Percentiles rank a stretch among this genome's conserved stretches.
These are phyloP conservation scores for Hemibagrus wyckioides DNA, from an alignment of 2,113 vertebrate genomes.

Conservation along the genomic window DNA sequence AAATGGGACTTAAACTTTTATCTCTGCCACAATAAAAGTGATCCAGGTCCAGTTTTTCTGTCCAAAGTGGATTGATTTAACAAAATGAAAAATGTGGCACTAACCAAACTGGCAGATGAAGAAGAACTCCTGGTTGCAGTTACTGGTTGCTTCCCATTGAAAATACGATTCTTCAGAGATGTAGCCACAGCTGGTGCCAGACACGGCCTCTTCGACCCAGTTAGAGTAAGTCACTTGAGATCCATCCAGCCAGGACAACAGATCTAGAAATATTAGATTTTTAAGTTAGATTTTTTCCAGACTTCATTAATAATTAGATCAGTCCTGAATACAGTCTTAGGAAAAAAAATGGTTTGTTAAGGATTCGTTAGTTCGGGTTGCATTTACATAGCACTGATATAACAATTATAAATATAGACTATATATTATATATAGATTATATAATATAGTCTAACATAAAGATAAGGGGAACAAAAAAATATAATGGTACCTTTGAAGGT, in stretches of 20 bases:
- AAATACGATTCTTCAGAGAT: slow-evolving; percentile 77
- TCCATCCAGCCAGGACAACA: slow-evolving; percentile 83
- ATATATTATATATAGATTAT: too few relatives aligned
- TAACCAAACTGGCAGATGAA: slow-evolving; percentile 92
- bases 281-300: neutral
- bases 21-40: neutral
- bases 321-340: neutral
- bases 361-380: neutral
- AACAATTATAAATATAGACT: neutral
- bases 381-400: neutral
- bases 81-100: neutral
- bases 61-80: neutral
- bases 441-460: neutral
- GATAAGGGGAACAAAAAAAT: too few relatives aligned
- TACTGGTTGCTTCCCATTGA: slow-evolving; percentile 78
- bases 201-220: slow-evolving; percentile 70
- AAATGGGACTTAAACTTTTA: neutral
- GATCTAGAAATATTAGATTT: slow-evolving; percentile 67
- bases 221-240: slow-evolving; percentile 84
- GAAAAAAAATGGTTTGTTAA: neutral
- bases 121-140: slow-evolving; percentile 82
- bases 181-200: slow-evolving; percentile 73
- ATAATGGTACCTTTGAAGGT: too few relatives aligned
- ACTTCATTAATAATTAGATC: neutral
- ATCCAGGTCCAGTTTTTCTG: neutral